Evolutionary conservation across 2,113 vertebrate species (phyloP), one percentile per base, ranked within the genome.

Genomic region (Prolemur simus): DNA sequence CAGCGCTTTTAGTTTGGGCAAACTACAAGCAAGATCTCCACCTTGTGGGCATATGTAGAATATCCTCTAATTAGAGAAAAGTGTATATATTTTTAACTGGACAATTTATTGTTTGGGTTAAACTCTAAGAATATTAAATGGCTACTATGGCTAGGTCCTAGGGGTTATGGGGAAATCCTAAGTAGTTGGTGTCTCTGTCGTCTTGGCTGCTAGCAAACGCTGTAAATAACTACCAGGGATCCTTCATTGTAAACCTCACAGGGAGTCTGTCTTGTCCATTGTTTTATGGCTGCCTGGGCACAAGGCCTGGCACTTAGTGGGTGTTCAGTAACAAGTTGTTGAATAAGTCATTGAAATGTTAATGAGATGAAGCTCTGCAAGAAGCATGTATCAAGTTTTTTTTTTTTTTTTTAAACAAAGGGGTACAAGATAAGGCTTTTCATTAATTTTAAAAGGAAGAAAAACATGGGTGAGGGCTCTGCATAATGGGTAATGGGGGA

Each of bases 41-140:
- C 95, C 92, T 96, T 82, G 93, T 98, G 98, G 98, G 34, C 47
- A 29, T 80, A 85, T 92, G 32, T 69, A 69, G 94, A 81, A 91
- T 84, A 91, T 76, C 68, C 76, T 60, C 9, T 89, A 71, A 8
- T 77, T 94, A 87, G 86, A 84, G 42, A 58, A 63, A 71, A 69
- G 23, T 2, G 3, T 25, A 21, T 23, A 9, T 12, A 9, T 73
- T 87, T 87, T 96, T 58, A 77, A 73, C 17, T 12, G 37, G 29
- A 32, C 0, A 15, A 39, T 92, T 63, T 73, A 56, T 80, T 49
- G 54, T 73, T 68, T 45, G 77, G 78, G 47, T 71, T 94, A 84
- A 95, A 96, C 68, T 91, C 58, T 54, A 66, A 95, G 80, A 88
- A 11, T 94, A 63, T 52, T 71, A 73, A 10, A 18, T 63, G 54